Evolutionary conservation across 2,797 vertebrate species (phyloP).

Genomic region (Crocidura indochinensis): DNA sequence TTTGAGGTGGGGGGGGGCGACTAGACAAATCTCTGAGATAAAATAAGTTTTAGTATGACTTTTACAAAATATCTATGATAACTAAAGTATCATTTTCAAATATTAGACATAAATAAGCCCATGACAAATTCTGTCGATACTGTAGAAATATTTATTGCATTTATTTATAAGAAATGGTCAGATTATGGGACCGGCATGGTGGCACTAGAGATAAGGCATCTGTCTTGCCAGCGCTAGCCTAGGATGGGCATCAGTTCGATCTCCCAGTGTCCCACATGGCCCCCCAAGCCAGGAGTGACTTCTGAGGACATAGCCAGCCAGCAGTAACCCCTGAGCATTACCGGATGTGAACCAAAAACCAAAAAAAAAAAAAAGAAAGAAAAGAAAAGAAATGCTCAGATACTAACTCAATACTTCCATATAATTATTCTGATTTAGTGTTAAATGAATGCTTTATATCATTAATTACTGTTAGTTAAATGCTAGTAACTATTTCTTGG

Average conservation of each 20-base stretch:
- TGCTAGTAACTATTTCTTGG: too few species aligned
- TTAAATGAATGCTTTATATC: constrained; percentile 1
- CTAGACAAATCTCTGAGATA: fast-evolving
- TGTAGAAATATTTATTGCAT: constrained; percentile 35
- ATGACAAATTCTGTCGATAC: constrained; percentile 11
- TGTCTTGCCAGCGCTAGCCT: too few species aligned
- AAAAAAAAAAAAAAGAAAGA: too few species aligned
- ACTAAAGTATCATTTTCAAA: constrained; percentile 40
- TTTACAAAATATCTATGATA: background rate
- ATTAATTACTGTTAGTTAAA: too few species aligned
- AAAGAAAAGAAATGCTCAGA: constrained; percentile 23
- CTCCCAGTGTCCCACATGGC: too few species aligned
- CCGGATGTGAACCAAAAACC: too few species aligned
- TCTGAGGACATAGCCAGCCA: too few species aligned
- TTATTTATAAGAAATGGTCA: constrained; percentile 8
- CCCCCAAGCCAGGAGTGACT: too few species aligned
- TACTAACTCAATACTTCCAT: background rate
- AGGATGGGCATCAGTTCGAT: too few species aligned
- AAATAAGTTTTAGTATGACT: background rate
- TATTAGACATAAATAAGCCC: constrained; percentile 40
- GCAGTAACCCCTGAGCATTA: too few species aligned
- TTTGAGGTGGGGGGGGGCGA: background rate
- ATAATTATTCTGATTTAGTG: constrained; percentile 38
- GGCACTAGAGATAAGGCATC: too few species aligned
- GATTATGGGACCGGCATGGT: too few species aligned